Percentiles rank a stretch among this genome's conserved stretches.
Evolutionary conservation across 2,113 vertebrate species (phyloP).

Genomic region (Ptilorrhoa leucosticta): DNA sequence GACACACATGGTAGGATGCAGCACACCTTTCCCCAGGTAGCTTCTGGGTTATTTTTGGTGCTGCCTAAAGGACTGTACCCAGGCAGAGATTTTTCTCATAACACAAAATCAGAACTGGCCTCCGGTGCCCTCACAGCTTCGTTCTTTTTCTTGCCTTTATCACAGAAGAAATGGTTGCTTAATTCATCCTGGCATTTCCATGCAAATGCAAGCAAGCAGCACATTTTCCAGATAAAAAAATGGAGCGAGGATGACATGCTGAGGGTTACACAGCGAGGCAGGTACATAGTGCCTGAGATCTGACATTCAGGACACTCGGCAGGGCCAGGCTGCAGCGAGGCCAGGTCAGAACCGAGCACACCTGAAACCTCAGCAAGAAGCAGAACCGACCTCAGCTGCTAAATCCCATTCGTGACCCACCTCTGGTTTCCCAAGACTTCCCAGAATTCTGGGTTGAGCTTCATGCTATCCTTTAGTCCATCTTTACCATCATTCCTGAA

Average conservation of each 20-base stretch:
- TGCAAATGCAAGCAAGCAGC: not conserved
- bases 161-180: not conserved
- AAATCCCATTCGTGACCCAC: not conserved
- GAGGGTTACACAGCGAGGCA: not conserved
- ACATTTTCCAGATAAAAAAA: not conserved
- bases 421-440: not conserved
- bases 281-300: accelerated
- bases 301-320: not conserved
- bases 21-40: not conserved
- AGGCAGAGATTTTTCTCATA: not conserved
- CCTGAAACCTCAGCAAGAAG: not conserved
- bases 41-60: not conserved
- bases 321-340: not conserved
- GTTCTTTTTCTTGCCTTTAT: not conserved
- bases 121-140: not conserved
- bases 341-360: not conserved
- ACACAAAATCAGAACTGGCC: not conserved
- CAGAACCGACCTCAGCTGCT: not conserved
- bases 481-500: not conserved
- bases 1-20: not conserved
- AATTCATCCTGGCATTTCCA: not conserved
- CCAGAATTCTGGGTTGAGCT: not conserved
- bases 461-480: not conserved
- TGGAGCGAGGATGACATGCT: not conserved
- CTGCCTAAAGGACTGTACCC: not conserved